A percentile compares a stretch with the other conserved stretches of the same genome.
Conservation (phyloP, 1,140 invertebrate species). For the Marisa cornuarietis region DNA sequence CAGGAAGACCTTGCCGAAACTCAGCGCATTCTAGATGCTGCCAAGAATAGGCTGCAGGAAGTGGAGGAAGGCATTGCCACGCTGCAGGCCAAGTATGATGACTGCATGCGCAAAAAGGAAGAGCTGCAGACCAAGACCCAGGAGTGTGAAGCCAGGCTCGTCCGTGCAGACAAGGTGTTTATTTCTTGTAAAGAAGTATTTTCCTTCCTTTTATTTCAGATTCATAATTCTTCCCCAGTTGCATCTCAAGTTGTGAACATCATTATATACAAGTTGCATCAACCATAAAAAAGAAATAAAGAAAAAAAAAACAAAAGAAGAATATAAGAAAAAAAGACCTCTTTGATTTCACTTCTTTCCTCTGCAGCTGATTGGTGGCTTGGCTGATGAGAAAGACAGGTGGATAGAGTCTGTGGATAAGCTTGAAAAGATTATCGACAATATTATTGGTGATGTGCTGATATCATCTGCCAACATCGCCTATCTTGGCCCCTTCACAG, state of each 20-base stretch:
- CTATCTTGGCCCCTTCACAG: constrained; percentile 67
- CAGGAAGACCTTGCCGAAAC: constrained; percentile 64
- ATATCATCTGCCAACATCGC: constrained; percentile 63
- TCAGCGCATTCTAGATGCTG: constrained; percentile 60
- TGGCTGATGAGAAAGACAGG: constrained; percentile 66
- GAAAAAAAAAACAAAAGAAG: no score
- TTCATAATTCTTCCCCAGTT: no score
- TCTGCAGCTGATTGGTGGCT: constrained; percentile 64
- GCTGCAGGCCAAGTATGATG: constrained; percentile 66
- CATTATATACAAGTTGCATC: no score
- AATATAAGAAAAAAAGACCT: no score
- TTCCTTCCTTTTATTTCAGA: no score
- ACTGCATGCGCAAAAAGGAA: constrained; percentile 65
- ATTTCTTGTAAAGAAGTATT: no score
- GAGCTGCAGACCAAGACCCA: constrained; percentile 64
- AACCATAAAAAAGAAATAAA: no score
- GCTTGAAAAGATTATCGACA: constrained; percentile 60
- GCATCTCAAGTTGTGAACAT: no score
- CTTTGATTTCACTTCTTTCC: not conserved
- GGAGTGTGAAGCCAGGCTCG: constrained; percentile 64
- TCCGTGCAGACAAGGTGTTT: constrained; percentile 65
- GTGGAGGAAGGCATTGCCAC: constrained; percentile 67
- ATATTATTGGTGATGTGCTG: constrained; percentile 66
- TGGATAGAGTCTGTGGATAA: constrained; percentile 65
- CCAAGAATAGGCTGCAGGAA: constrained; percentile 61